Evolutionary conservation across 2,113 vertebrate genomes (phyloP), one percentile per base, ranked within the genome.

Genomic region (Anser cygnoides): DNA sequence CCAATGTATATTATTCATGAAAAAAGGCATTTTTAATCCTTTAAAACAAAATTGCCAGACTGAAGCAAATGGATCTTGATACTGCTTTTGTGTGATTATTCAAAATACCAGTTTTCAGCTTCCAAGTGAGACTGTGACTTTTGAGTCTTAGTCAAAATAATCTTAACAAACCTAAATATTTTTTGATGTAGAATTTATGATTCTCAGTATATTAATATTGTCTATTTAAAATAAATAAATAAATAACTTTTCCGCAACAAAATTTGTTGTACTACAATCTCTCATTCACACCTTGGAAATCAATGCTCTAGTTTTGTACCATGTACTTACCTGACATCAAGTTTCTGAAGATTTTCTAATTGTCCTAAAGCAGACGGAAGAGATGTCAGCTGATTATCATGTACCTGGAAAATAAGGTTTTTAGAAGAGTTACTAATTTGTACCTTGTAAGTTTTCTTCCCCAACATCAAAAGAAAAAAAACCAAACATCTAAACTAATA

Each of bases 381-480:
- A 9, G 97, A 98, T 72, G 91, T 98, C 72, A 99, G 97, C 37
- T 98, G 98, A 97, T 99, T 99, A 96, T 99, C 99, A 95, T 99
- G 99, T 43, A 99, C 98, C 99, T 99, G 93, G 74, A 95, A 95
- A 94, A 93, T 46, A 93, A 66, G 94, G 44, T 25, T 59, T 91
- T 90, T 46, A 63, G 49, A 49, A 75, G 1, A 46, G 16, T 82
- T 46, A 80, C 19, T 52, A 4, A 59, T 17, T 31, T 9, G 41
- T 39, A 62, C 22, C 15, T 44, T 6, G 12, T 0, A 72, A 3
- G 7, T 18, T 2, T 63, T 67, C 23, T 29, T 39, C 35, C 29
- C 35, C 37, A 25, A 8, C 4, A 13, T 6, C 5, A 46, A 76
- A 49, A 49, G 44, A 44, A 7, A 22, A 22, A 49, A 49, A 49